Percentiles rank a stretch among this genome's conserved stretches.
phyloP scores from a whole-genome alignment of 1,140 invertebrate genomes.

The Neoseiulus cucumeris region DNA sequence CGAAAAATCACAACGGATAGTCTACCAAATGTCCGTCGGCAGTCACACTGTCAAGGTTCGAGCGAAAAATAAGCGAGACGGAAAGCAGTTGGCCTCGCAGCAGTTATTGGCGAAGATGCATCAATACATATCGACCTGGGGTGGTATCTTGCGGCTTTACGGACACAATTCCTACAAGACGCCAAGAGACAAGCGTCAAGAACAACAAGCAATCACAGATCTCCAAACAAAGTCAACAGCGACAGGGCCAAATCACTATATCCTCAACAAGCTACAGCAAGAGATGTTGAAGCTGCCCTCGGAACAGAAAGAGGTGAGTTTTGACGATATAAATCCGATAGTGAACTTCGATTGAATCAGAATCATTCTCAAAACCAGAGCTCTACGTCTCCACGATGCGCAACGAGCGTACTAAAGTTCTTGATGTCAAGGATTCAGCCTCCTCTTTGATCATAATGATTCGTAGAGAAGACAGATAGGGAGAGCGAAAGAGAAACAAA shows the following conservation, averaged over 20 bases:
- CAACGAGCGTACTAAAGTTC: no score
- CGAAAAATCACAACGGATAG: conserved; percentile 72
- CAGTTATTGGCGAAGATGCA: conserved; percentile 71
- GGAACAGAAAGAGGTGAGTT: neutral
- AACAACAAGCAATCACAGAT: conserved; percentile 80
- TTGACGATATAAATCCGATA: neutral
- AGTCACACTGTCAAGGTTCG: conserved; percentile 46
- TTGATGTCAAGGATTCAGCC: no score
- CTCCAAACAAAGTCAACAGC: conserved; percentile 69
- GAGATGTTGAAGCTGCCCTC: conserved; percentile 58
- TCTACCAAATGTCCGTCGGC: conserved; percentile 82
- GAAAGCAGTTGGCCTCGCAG: conserved; percentile 89
- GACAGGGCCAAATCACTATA: conserved; percentile 79
- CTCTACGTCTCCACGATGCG: no score
- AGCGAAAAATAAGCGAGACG: conserved; percentile 88
- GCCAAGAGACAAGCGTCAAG: conserved; percentile 65
- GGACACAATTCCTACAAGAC: conserved; percentile 76
- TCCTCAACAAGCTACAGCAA: conserved; percentile 63
- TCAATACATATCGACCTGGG: conserved; percentile 84
- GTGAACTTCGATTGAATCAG: neutral
- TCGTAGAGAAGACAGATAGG: no score
- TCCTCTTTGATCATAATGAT: no score
- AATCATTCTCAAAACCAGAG: no score
- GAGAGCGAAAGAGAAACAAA: no score
- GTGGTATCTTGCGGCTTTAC: conserved; percentile 73